Conservation (phyloP, 2,888 invertebrate genomes). For the Pyrgus malvae region DNA sequence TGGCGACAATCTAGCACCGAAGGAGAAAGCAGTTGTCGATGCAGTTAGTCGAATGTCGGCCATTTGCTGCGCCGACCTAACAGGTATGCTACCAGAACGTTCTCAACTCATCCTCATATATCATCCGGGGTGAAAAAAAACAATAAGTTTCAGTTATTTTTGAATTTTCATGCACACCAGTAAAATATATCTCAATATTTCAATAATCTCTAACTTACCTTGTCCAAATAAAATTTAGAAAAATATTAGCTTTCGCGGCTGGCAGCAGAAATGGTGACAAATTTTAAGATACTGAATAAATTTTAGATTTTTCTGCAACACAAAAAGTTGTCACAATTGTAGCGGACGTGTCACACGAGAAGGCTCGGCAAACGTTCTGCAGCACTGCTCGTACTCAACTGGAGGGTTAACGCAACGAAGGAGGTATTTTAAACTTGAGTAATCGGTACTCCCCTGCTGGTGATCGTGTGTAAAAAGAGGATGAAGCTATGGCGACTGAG, state of each 20-base stretch:
- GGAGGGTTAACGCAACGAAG: slow-evolving; percentile 59
- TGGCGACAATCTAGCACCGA: slow-evolving; percentile 33
- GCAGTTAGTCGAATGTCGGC: slow-evolving; percentile 56
- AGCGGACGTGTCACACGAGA: slow-evolving; percentile 49
- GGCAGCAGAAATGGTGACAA: slow-evolving; percentile 26
- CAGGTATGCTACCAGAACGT: slow-evolving; percentile 36
- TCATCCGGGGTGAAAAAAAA: slow-evolving; percentile 1
- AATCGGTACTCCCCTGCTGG: slow-evolving; percentile 62
- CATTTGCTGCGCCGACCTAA: slow-evolving; percentile 55
- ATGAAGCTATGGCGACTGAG: slow-evolving; percentile 49
- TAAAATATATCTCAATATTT: slow-evolving; percentile 1
- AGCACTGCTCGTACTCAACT: slow-evolving; percentile 68
- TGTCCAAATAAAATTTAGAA: slow-evolving; percentile 41
- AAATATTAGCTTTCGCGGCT: slow-evolving; percentile 31
- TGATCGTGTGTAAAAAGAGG: slow-evolving; percentile 43
- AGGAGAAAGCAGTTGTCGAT: slow-evolving; percentile 65
- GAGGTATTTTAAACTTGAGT: slow-evolving; percentile 73
- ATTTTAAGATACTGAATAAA: slow-evolving; percentile 35
- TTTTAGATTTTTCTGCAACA: slow-evolving; percentile 48
- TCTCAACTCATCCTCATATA: slow-evolving; percentile 23
- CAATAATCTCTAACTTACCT: slow-evolving; percentile 51
- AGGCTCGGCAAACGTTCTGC: slow-evolving; percentile 48
- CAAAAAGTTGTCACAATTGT: slow-evolving; percentile 56
- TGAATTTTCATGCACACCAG: slow-evolving; percentile 21
- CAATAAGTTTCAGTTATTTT: slow-evolving; percentile 4